Conservation (phyloP, 2,888 invertebrate species). For the Agonum fuliginosum region DNA sequence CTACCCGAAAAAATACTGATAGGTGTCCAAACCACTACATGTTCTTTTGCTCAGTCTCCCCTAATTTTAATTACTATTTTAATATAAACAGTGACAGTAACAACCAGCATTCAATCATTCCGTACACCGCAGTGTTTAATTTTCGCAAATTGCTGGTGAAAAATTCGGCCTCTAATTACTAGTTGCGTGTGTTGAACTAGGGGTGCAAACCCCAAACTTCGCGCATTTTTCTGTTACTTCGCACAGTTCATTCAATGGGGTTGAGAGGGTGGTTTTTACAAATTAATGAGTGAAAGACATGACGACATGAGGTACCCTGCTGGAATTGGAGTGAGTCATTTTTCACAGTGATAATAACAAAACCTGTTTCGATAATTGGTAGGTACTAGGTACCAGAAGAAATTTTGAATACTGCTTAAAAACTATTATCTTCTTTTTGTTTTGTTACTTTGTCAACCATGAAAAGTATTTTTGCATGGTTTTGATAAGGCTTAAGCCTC, state of each 20-base stretch:
- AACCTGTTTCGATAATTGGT: too few species aligned
- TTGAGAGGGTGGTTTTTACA: neutral
- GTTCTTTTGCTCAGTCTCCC: neutral
- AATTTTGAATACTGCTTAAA: too few species aligned
- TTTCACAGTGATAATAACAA: constrained; percentile 16
- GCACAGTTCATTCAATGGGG: constrained; percentile 10
- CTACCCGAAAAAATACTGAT: neutral
- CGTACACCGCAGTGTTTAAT: constrained; percentile 25
- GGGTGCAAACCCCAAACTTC: neutral
- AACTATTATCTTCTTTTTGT: too few species aligned
- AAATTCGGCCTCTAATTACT: constrained; percentile 37
- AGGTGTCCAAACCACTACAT: constrained; percentile 13
- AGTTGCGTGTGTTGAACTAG: constrained; percentile 18
- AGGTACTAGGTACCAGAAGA: too few species aligned
- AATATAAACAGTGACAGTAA: constrained; percentile 22
- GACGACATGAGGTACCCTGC: constrained; percentile 8
- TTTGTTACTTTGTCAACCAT: too few species aligned
- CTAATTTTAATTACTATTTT: constrained; percentile 45
- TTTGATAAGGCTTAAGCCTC: too few species aligned
- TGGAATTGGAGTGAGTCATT: too few species aligned
- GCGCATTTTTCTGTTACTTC: constrained; percentile 19
- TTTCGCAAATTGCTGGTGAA: constrained; percentile 39
- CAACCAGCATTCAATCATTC: constrained; percentile 38
- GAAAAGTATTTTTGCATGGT: too few species aligned
- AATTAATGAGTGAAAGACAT: neutral